Conservation (phyloP, 2,113 vertebrate genomes). For the Gymnocephalus cernua region DNA sequence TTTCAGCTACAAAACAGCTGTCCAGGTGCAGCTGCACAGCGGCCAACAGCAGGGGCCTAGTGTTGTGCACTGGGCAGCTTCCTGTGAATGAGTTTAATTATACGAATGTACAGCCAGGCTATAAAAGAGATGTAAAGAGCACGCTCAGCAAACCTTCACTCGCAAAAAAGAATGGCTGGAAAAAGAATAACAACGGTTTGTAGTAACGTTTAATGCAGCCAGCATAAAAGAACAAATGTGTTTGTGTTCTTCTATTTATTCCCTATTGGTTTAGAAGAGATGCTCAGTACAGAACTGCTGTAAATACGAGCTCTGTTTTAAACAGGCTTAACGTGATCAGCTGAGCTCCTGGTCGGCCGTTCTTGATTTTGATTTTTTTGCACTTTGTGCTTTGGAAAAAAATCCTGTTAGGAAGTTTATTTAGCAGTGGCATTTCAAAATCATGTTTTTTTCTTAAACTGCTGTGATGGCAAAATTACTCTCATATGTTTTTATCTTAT, state of each 20-base stretch:
- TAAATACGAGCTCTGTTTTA: neutral
- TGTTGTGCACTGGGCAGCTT: constrained; percentile 24
- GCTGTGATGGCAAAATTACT: no score
- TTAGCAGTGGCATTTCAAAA: no score
- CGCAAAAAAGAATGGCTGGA: neutral
- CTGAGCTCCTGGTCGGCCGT: no score
- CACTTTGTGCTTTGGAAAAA: no score
- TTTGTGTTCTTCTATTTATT: constrained; percentile 32
- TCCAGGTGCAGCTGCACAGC: constrained; percentile 21
- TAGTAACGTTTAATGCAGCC: constrained; percentile 34
- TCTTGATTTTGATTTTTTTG: no score
- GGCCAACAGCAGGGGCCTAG: neutral
- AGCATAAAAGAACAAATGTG: constrained; percentile 36
- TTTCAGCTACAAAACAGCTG: constrained; percentile 9
- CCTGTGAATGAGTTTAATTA: constrained; percentile 39
- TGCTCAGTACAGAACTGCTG: neutral
- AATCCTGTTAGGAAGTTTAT: no score
- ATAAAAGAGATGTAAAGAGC: constrained; percentile 15
- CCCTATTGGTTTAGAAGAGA: neutral
- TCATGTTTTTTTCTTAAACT: neutral
- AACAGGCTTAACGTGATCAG: neutral
- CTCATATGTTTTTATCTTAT: no score
- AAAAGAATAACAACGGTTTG: constrained; percentile 33
- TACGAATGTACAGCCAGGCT: neutral
- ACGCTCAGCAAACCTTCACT: constrained; percentile 12